Base-by-base conservation (phyloP, 2,797 vertebrate species). In the Sebastes goodei region DNA sequence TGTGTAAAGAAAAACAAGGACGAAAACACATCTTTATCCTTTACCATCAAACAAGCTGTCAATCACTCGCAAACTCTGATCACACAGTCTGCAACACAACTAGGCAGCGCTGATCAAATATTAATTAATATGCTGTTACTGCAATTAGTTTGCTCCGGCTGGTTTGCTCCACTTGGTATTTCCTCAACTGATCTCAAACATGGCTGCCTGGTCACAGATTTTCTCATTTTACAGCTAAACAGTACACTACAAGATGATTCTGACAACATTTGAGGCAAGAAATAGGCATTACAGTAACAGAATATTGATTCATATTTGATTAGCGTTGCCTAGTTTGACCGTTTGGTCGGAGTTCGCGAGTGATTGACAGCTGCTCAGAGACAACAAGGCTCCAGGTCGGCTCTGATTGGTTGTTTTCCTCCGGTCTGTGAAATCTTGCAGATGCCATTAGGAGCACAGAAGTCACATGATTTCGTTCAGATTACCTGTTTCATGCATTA, bases 1-100 rank as follows among this genome's bases (percentile, higher is more conserved):
- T 25, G 71, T 55, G 56, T 65, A 55, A 68, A 74, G 49, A 78
- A 81, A 82, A 56, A 38, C 66, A 75, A 3, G n/a, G 46, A 38
- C 7, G 35, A 69, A 46, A 74, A 49, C 4, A 65, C n/a, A 60
- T 57, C 15, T 71, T 9, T 64, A n/a, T 67, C 10, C 14, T 72
- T 20, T 10, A 52, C n/a, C 20, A 53, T 53, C 52, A 53, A 21
- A 21, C 52, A 53, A 53, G 15, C 15, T 49, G 42, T 49, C 7
- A 49, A 49, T 49, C 42, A 49, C 42, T 20, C 0, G 42, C 42
- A 49, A 49, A 49, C 42, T 46, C 42, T 49, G 42, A 49, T 49
- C 15, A 49, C 15, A 49, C 15, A 20, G 15, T 20, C 42, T 46
- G 1, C 3, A 46, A 46, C 3, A 46, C 3, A 1, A 49, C 42